phyloP scores from a whole-genome alignment of 2,113 vertebrate genomes.

The Sprattus sprattus region DNA sequence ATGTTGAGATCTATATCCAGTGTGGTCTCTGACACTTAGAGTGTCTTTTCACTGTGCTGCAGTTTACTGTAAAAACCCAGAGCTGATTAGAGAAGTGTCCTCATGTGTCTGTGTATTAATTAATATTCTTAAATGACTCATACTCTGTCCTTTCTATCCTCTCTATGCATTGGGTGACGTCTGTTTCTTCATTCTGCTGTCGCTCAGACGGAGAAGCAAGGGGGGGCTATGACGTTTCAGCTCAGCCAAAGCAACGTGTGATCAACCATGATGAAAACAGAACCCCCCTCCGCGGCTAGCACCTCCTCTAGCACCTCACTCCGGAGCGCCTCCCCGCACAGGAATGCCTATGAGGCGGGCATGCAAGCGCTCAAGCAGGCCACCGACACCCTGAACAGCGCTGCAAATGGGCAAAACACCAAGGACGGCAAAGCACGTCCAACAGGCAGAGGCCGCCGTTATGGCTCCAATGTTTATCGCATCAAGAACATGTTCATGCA shows the following conservation, averaged over 20 bases:
- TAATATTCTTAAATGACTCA: constrained; percentile 13
- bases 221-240: constrained; percentile 67
- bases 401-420: constrained; percentile 72
- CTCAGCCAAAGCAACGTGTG: constrained; percentile 60
- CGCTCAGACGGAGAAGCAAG: constrained; percentile 54
- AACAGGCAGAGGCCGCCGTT: constrained; percentile 79
- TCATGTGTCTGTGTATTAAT: constrained; percentile 13
- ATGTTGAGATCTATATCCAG: not conserved
- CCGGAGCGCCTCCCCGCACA: constrained; percentile 89
- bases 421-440: constrained; percentile 75
- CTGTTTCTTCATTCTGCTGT: constrained; percentile 24
- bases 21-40: not conserved
- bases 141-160: constrained; percentile 24
- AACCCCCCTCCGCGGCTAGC: constrained; percentile 72
- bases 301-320: constrained; percentile 64
- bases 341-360: constrained; percentile 91
- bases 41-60: not conserved
- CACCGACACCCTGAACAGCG: constrained; percentile 72
- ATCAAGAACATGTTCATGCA: constrained; percentile 99
- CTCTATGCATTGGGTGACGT: not conserved
- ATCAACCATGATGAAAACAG: constrained; percentile 94
- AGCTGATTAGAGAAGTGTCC: not conserved
- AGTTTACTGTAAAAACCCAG: not conserved
- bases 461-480: constrained; percentile 95
- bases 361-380: constrained; percentile 87